Evolutionary conservation across 2,797 vertebrate species (phyloP), one percentile per base, ranked within the genome.

Genomic region (Trichosurus vulpecula): DNA sequence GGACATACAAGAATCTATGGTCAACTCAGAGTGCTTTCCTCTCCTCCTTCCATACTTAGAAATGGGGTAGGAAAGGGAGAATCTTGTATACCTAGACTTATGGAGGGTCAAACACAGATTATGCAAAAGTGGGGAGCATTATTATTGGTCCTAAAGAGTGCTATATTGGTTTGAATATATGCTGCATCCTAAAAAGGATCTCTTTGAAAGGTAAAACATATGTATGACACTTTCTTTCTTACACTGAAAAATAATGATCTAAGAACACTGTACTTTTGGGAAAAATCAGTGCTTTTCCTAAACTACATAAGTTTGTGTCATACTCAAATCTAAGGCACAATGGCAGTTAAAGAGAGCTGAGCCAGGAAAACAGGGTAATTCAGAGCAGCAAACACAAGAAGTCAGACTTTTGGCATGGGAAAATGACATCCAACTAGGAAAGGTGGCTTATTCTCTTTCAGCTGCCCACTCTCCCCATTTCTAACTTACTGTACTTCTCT

Each of bases 11-110:
- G 52, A 92, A 11, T 94, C 53, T 66, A 52, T 87, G 92, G 92
- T 31, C 95, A 97, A 95, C 35, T 35, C 54, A 14, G 74, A 91
- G 31, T 66, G 74, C 0, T 90, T 30, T 51, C 81, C 35, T 94
- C 56, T 94, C 92, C 92, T 94, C 54, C 91, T 93, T 93, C 31
- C 41, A 95, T 92, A 91, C 97, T 96, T 94, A 94, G 95, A 94
- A 95, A 47, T 81, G 41, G n/a, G 41, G 41, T 19, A 81, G 22
- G 92, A 30, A 92, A 30, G 35, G 25, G 35, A 93, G 92, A 95
- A 95, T 52, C 90, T 52, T 90, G n/a, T 47, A 95, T 93, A 31
- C 53, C 90, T 92, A 94, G n/a, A 41, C n/a, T 92, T 13, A 91
- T 47, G 54, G 94, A 94, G 93, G 91, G 51, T 94, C 90, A 90